Base-by-base conservation (phyloP, 1,140 invertebrate genomes). In the Drosophila sproati region DNA sequence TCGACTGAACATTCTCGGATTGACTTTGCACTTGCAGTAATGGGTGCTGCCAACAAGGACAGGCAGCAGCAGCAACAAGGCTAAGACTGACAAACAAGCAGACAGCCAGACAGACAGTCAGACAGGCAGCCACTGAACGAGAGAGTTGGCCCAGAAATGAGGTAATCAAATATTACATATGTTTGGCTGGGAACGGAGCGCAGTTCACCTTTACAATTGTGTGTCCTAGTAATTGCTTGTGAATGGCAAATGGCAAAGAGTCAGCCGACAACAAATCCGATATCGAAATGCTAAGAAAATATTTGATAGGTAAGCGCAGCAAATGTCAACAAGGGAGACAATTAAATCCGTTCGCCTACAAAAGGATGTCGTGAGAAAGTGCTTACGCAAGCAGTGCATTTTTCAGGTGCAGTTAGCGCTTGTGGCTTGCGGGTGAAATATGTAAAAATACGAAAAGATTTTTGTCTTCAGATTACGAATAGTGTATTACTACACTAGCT, bases 151-250 rank as follows among this genome's bases (percentile, higher is more conserved):
- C 80, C 51, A 83, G 59, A 73, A 73, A 88, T 80, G 77, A 77
- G 77, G 75, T 83, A 83, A 89, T 74, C 73, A 80, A 83, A 83
- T 60, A 73, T 75, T 45, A 32, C 57, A 41, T n/a, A 41, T n/a
- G 39, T 41, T n/a, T n/a, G 34, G 39, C 54, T 47, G 61, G 68
- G 63, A 60, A 79, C 45, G 59, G 37, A 55, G 32, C 37, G 28
- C 32, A 41, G 45, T 20, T 69, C 73, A 41, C 5, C 37, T 7
- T 67, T 32, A 51, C 76, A 78, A 86, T 86, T 86, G 75, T 80
- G 71, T 63, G 63, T 51, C 20, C 20, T 62, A 55, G 75, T 66
- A 78, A 77, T 77, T 78, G 75, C 60, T 31, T 62, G 59, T 77
- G 63, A 68, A 67, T 74, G 66, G 71, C 73, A 75, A 56, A 63